Base-by-base conservation (phyloP, 1,140 invertebrate genomes). In the Philotrypesis tridentata region DNA sequence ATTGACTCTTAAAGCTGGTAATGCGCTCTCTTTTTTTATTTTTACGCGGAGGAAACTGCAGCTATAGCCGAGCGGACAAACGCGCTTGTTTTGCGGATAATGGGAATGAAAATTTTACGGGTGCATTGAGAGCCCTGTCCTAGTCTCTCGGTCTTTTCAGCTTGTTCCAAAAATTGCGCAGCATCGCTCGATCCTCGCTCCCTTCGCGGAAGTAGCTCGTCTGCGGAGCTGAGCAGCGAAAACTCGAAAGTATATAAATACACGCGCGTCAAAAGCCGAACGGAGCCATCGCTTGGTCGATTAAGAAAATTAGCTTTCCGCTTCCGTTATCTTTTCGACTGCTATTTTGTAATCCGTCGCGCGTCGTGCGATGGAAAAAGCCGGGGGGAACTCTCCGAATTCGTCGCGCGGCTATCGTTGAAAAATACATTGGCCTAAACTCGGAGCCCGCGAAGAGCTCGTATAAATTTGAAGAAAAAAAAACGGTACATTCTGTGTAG, bases 1-100 rank as follows among this genome's bases (percentile, higher is more conserved):
- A 73, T 82, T 82, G 81, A 82, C 81, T 82, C 73, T 82, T 73
- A 82, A 82, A n/a, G n/a, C n/a, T n/a, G n/a, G n/a, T n/a, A n/a
- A n/a, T n/a, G n/a, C n/a, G n/a, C n/a, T n/a, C n/a, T n/a, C n/a
- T 29, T 1, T 31, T 67, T 37, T 68, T 84, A 72, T 85, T 73
- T 84, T 67, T 78, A 60, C 68, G 76, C 75, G 67, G 11, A 23
- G 70, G 80, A 84, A 84, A 84, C 85, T 84, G 67, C n/a, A 23
- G 55, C 78, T 43, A n/a, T n/a, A n/a, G n/a, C n/a, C n/a, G 29
- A 12, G n/a, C 27, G 37, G 70, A 73, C 67, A 67, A 80, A 48
- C n/a, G n/a, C 68, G 68, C 21, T 67, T 43, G 68, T n/a, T n/a
- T 79, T 79, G 67, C 63, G 29, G 29, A 63, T 80, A 80, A 72